phyloP scores from a whole-genome alignment of 1,140 invertebrate genomes.

The Euura saliciscinereae region DNA sequence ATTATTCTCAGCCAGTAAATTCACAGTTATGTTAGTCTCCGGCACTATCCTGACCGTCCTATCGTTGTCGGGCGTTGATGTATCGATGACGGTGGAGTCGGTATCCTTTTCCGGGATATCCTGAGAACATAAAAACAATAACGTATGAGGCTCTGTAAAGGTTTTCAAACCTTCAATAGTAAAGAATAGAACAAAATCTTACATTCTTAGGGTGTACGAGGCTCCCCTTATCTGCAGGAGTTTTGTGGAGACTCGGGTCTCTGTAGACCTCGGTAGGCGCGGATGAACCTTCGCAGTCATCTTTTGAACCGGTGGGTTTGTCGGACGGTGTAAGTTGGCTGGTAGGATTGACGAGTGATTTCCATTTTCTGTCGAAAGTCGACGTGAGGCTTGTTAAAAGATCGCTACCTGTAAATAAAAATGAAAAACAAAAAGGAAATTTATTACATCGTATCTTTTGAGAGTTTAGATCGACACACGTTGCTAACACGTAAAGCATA shows the following conservation, averaged over 20 bases:
- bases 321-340: conserved; percentile 38
- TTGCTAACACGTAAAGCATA: not conserved
- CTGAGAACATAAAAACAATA: conserved; percentile 24
- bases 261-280: conserved; percentile 42
- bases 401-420: conserved; percentile 66
- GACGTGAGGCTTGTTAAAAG: conserved; percentile 73
- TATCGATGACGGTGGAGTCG: conserved; percentile 32
- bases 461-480: not conserved
- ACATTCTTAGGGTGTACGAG: conserved; percentile 41
- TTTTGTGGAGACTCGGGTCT: conserved; percentile 55
- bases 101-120: conserved; percentile 45
- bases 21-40: conserved; percentile 11
- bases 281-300: conserved; percentile 7
- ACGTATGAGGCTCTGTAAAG: too few relatives aligned
- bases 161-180: not conserved
- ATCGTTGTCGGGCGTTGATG: conserved; percentile 48
- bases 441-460: conserved; percentile 14
- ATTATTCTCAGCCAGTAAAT: not conserved
- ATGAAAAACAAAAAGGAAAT: conserved; percentile 9
- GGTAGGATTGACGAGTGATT: conserved; percentile 62
- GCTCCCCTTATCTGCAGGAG: conserved; percentile 40
- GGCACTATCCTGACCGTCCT: conserved; percentile 28
- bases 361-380: conserved; percentile 77
- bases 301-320: conserved; percentile 23
- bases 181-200: conserved; percentile 27